Percentiles rank a stretch among this genome's conserved stretches.
These are phyloP conservation scores for Lepidothrix coronata DNA, from an alignment of 2,113 vertebrate species.

Conservation along the genomic window DNA sequence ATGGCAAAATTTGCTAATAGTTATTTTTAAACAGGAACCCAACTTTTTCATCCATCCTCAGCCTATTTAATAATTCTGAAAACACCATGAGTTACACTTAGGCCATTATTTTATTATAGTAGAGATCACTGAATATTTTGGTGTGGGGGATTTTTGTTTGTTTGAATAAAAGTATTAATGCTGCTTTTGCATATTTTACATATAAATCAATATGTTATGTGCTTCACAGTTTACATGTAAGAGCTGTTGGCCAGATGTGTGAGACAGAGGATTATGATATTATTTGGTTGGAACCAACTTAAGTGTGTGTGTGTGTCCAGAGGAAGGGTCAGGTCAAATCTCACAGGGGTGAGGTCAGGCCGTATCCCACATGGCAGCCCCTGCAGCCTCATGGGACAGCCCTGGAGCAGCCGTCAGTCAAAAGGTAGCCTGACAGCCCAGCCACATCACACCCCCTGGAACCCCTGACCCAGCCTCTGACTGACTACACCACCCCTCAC, in stretches of 20 bases:
- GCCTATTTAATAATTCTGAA: background rate
- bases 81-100: background rate
- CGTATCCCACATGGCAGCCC: background rate
- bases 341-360: background rate
- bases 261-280: background rate
- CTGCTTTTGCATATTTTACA: background rate
- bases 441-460: background rate
- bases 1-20: background rate
- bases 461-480: background rate
- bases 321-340: background rate
- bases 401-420: background rate
- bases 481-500: background rate
- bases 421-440: background rate
- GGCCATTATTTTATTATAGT: background rate
- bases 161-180: background rate
- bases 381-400: background rate
- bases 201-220: background rate
- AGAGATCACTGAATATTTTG: background rate
- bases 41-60: background rate
- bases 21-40: background rate
- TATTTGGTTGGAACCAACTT: background rate
- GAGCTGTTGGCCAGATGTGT: background rate
- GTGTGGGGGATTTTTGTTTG: background rate
- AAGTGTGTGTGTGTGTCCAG: background rate
- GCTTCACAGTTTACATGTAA: background rate